Percentiles rank a stretch among this genome's conserved stretches.
These are phyloP conservation scores for Magallana ariakensis DNA, from an alignment of 1,140 invertebrate species.

Conservation along the genomic window DNA sequence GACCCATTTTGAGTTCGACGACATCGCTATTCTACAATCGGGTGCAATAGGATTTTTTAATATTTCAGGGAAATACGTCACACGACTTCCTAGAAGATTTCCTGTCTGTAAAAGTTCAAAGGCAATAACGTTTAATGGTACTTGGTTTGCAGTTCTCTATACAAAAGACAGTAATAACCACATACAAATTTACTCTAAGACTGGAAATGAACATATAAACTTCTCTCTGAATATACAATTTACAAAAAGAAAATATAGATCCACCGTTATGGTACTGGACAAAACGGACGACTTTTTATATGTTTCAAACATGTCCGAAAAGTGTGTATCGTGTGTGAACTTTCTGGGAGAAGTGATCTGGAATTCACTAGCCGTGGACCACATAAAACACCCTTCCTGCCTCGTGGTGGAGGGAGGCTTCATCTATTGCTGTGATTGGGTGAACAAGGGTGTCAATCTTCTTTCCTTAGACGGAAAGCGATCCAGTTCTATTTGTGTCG, in stretches of 20 bases:
- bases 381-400: conserved; percentile 1
- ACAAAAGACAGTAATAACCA: not conserved
- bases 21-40: conserved; percentile 1
- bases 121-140: not conserved
- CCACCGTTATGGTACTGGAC: not conserved
- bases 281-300: not conserved
- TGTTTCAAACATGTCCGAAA: conserved; percentile 4
- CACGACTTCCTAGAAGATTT: not conserved
- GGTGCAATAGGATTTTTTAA: not conserved
- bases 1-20: not conserved
- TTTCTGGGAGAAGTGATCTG: not conserved
- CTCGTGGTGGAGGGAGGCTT: not conserved
- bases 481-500: conserved; percentile 24
- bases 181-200: not conserved
- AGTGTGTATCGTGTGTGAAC: conserved; percentile 14
- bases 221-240: not conserved
- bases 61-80: conserved; percentile 26
- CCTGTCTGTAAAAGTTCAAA: not conserved
- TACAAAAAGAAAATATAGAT: not conserved
- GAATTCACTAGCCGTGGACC: not conserved
- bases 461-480: conserved; percentile 17
- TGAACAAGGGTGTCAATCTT: conserved; percentile 28
- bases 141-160: conserved; percentile 6
- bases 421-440: conserved; percentile 19
- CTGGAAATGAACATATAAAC: not conserved